phyloP scores from a whole-genome alignment of 1,140 invertebrate species.

The Trichonephila inaurata region DNA sequence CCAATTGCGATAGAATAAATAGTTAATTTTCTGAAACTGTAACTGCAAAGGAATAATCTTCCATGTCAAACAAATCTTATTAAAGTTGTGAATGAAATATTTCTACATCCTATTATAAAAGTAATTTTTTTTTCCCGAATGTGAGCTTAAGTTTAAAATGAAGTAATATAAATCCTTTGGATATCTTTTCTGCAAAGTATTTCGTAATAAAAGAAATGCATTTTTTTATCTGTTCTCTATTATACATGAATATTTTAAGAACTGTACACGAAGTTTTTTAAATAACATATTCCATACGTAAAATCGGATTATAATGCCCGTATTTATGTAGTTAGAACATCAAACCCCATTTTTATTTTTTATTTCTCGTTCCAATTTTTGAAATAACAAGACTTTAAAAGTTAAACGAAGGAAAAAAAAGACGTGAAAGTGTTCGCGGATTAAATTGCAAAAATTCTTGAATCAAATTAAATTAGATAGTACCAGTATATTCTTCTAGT shows the following conservation, averaged over 20 bases:
- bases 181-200: too few species aligned
- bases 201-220: background rate
- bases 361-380: background rate
- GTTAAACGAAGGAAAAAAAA: background rate
- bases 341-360: background rate
- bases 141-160: too few species aligned
- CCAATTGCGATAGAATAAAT: too few species aligned
- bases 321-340: background rate
- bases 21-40: too few species aligned
- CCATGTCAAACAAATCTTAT: too few species aligned
- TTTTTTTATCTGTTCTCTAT: background rate
- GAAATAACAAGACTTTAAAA: slow-evolving; percentile 7
- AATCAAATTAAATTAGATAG: slow-evolving; percentile 60
- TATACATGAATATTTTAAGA: background rate
- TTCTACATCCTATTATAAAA: too few species aligned
- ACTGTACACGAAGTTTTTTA: background rate
- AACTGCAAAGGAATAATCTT: too few species aligned
- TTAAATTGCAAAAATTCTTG: slow-evolving; percentile 68
- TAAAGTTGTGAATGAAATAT: too few species aligned
- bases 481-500: background rate
- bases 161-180: too few species aligned
- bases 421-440: background rate
- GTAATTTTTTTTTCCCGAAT: too few species aligned
- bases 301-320: background rate
- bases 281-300: background rate